Evolutionary conservation across 2,113 vertebrate species (phyloP).

Genomic region (Chionis minor): DNA sequence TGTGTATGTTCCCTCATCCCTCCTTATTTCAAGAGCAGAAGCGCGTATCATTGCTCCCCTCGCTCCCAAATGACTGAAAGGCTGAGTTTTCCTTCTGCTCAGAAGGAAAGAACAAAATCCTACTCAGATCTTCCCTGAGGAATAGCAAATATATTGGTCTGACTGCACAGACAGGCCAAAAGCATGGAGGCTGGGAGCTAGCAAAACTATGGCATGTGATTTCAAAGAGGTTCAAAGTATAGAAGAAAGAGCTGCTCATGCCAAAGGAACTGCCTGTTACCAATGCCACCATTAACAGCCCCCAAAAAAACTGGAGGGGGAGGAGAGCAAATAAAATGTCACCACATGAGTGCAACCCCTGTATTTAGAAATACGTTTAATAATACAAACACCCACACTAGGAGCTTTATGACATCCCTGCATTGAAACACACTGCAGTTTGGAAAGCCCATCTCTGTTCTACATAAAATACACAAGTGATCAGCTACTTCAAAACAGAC

Average conservation of each 20-base stretch:
- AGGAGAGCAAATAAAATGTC: background rate
- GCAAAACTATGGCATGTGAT: too few relatives aligned
- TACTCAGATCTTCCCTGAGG: background rate
- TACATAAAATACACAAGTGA: background rate
- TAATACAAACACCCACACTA: background rate
- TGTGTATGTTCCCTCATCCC: background rate
- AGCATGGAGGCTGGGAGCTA: background rate
- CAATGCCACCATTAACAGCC: background rate
- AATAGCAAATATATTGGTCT: background rate
- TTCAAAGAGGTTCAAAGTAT: rapidly evolving
- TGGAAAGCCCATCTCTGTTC: background rate
- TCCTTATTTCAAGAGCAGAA: background rate
- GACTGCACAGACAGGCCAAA: background rate
- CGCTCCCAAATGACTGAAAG: background rate
- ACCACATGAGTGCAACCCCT: background rate
- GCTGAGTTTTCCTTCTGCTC: background rate
- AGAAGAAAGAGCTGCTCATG: background rate
- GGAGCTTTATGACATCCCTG: background rate
- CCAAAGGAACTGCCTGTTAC: background rate
- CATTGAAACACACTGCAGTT: background rate
- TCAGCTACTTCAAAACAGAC: background rate
- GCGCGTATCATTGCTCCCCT: rapidly evolving
- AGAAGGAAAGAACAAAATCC: background rate
- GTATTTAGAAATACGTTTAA: background rate
- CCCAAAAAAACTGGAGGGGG: rapidly evolving